phyloP scores from a whole-genome alignment of 2,113 vertebrate genomes.

The Odontesthes bonariensis region DNA sequence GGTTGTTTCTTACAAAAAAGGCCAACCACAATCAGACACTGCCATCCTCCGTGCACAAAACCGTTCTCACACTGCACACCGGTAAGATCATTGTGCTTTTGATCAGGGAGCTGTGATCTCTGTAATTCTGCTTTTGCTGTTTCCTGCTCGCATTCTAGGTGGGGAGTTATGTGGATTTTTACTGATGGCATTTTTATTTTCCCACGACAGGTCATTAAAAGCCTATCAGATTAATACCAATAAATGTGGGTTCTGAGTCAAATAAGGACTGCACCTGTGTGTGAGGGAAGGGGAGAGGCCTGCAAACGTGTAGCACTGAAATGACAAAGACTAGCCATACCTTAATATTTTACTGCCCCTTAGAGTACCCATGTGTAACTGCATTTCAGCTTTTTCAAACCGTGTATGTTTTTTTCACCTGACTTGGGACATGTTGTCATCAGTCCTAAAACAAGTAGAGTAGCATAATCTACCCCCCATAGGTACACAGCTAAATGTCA shows the following conservation, averaged over 20 bases:
- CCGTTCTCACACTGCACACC: constrained; percentile 98
- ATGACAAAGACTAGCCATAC: constrained; percentile 20
- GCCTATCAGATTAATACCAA: constrained; percentile 41
- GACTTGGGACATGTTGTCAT: not conserved
- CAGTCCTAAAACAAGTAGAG: not conserved
- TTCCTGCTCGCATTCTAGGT: constrained; percentile 10
- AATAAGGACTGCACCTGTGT: constrained; percentile 22
- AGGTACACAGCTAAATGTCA: constrained; percentile 6
- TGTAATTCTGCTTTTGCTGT: constrained; percentile 13
- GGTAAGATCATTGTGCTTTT: constrained; percentile 80
- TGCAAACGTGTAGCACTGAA: constrained; percentile 31
- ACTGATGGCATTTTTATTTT: constrained; percentile 55
- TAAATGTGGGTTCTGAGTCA: constrained; percentile 35
- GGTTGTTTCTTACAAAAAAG: constrained; percentile 88
- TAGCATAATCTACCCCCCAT: constrained; percentile 12
- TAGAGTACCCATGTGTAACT: constrained; percentile 58
- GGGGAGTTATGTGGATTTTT: constrained; percentile 39
- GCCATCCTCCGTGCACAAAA: constrained; percentile 92
- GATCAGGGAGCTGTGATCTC: constrained; percentile 28
- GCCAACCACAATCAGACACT: constrained; percentile 87
- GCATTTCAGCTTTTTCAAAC: constrained; percentile 29
- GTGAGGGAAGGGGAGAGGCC: not conserved
- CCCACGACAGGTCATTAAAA: constrained; percentile 38
- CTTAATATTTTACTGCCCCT: constrained; percentile 74
- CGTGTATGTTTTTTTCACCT: constrained; percentile 1